Conservation (phyloP, 2,797 vertebrate genomes). For the Enteromius argenteus region DNA sequence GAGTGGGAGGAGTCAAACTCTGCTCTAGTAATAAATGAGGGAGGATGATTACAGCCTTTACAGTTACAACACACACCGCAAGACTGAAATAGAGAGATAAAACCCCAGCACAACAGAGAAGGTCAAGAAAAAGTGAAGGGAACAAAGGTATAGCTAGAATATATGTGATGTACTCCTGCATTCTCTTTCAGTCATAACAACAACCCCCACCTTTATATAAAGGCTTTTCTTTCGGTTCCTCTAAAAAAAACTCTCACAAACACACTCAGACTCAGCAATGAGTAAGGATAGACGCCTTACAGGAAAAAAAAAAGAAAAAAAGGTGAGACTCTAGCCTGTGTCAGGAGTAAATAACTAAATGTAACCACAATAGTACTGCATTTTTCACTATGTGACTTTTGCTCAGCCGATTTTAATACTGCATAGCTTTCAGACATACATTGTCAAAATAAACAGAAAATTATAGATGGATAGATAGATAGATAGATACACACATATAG, state of each 20-base stretch:
- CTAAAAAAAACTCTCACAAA: not conserved
- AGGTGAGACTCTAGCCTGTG: not conserved
- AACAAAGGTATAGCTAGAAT: constrained; percentile 12
- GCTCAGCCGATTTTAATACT: not conserved
- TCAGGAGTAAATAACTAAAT: not conserved
- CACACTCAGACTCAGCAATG: constrained; percentile 20
- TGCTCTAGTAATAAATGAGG: constrained; percentile 57
- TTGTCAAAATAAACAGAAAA: not conserved
- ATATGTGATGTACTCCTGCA: not conserved
- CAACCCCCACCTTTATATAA: not conserved
- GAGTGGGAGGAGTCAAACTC: constrained; percentile 33
- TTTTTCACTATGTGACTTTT: not conserved
- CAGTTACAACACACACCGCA: constrained; percentile 13
- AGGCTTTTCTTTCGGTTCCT: constrained; percentile 6
- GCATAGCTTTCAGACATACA: not conserved
- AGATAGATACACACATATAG: not conserved
- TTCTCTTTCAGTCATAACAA: constrained; percentile 21
- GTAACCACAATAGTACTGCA: not conserved
- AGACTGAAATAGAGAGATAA: constrained; percentile 10
- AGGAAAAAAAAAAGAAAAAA: not conserved
- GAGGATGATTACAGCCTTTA: constrained; percentile 52
- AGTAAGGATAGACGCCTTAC: not conserved
- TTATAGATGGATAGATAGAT: not conserved
- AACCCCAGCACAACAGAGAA: not conserved
- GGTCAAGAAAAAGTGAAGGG: constrained; percentile 1